Evolutionary conservation across 2,888 invertebrate species (phyloP).

Genomic region (Limnephilus lunatus): DNA sequence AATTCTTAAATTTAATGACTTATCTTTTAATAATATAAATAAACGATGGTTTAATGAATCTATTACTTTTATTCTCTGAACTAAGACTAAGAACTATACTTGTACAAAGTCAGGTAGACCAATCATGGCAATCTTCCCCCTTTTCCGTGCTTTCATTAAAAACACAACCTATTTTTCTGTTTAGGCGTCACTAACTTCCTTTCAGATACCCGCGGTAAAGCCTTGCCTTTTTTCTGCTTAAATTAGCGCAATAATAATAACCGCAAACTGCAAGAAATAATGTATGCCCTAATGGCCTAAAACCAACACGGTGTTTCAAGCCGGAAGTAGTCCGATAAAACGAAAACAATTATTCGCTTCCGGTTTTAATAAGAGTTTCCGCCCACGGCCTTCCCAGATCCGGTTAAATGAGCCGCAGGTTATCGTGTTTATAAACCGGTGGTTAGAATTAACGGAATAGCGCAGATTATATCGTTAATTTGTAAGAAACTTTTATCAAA

Average conservation of each 20-base stretch:
- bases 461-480: background rate
- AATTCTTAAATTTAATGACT: background rate
- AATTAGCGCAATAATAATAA: background rate
- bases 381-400: conserved; percentile 30
- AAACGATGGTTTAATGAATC: background rate
- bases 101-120: background rate
- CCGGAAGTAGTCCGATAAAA: conserved; percentile 48
- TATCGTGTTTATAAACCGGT: conserved; percentile 33
- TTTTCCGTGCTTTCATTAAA: background rate
- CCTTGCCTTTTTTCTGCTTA: background rate
- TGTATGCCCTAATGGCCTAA: background rate
- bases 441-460: conserved; percentile 15
- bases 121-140: background rate
- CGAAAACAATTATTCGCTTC: conserved; percentile 52
- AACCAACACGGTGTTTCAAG: conserved; percentile 15
- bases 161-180: no score
- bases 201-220: background rate
- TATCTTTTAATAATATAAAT: background rate
- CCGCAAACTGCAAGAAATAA: background rate
- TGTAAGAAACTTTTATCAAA: background rate
- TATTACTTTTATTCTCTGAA: background rate
- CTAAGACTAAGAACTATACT: background rate
- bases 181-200: background rate
- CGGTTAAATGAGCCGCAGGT: conserved; percentile 42
- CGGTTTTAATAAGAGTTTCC: conserved; percentile 48